Conservation (phyloP, 2,888 invertebrate genomes). For the Lymantria monacha region DNA sequence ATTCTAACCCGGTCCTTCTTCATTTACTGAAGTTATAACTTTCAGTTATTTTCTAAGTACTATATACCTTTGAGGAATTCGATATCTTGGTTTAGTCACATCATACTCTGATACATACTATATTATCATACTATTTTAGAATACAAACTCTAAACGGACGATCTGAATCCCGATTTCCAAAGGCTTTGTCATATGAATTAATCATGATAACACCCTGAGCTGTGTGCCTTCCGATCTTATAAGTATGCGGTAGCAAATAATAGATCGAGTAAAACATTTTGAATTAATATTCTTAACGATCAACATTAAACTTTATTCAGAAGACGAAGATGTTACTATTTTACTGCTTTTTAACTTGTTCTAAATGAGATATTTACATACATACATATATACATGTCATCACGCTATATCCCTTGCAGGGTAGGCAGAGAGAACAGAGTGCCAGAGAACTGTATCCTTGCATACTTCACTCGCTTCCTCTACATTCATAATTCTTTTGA, state of each 20-base stretch:
- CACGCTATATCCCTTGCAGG: too few relatives aligned
- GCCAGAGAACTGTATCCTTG: too few relatives aligned
- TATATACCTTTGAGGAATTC: constrained; percentile 57
- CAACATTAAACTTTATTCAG: too few relatives aligned
- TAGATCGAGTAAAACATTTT: constrained; percentile 26
- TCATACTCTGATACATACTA: constrained; percentile 20
- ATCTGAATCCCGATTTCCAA: constrained; percentile 10
- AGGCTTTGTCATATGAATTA: constrained; percentile 26
- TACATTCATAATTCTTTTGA: too few relatives aligned
- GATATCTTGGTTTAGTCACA: constrained; percentile 33
- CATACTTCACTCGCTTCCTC: too few relatives aligned
- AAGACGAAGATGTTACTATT: too few relatives aligned
- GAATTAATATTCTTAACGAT: constrained; percentile 8
- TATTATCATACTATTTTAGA: too few relatives aligned
- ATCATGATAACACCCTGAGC: constrained; percentile 25
- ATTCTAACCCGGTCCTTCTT: constrained; percentile 65
- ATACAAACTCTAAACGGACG: constrained; percentile 20
- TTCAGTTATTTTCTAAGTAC: constrained; percentile 70
- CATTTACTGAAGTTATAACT: constrained; percentile 71
- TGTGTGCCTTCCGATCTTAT: constrained; percentile 23
- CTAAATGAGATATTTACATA: too few relatives aligned
- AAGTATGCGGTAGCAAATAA: constrained; percentile 30
- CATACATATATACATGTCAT: too few relatives aligned
- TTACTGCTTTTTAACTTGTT: too few relatives aligned
- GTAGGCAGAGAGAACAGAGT: too few relatives aligned